A percentile compares a stretch with the other conserved stretches of the same genome.
Conservation (phyloP, 2,113 vertebrate genomes). For the Takifugu bimaculatus region DNA sequence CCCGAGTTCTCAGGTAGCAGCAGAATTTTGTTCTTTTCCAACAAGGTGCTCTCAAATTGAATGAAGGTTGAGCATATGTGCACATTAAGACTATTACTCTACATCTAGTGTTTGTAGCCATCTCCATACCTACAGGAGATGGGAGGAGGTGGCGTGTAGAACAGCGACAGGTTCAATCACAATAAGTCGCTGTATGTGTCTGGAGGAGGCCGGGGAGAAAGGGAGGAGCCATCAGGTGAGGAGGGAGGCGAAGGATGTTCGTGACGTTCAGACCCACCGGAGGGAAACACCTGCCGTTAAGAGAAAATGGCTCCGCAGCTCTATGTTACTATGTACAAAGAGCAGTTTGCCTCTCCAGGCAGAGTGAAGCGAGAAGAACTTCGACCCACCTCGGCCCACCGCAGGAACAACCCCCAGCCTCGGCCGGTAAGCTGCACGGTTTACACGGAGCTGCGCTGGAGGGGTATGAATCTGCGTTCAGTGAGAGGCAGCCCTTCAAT, state of each 20-base stretch:
- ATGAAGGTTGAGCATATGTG: background rate
- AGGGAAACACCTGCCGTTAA: slow-evolving; percentile 16
- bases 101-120: too few species aligned
- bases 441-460: too few species aligned
- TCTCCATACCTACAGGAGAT: too few species aligned
- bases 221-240: slow-evolving; percentile 56
- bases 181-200: background rate
- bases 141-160: too few species aligned
- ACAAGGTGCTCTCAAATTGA: slow-evolving; percentile 6
- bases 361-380: slow-evolving; percentile 38
- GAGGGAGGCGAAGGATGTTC: slow-evolving; percentile 32
- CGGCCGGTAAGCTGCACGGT: slow-evolving; percentile 60
- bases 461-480: background rate
- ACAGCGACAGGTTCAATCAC: background rate
- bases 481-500: background rate
- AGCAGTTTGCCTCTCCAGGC: slow-evolving; percentile 64
- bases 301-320: slow-evolving; percentile 61
- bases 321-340: slow-evolving; percentile 66
- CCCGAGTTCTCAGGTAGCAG: slow-evolving; percentile 55
- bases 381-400: slow-evolving; percentile 69
- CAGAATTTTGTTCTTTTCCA: slow-evolving; percentile 52
- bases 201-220: background rate
- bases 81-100: slow-evolving; percentile 13
- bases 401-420: slow-evolving; percentile 77
- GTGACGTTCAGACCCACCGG: slow-evolving; percentile 16